Evolutionary conservation across 2,888 invertebrate species (phyloP).

Genomic region (Archips crataeganus): DNA sequence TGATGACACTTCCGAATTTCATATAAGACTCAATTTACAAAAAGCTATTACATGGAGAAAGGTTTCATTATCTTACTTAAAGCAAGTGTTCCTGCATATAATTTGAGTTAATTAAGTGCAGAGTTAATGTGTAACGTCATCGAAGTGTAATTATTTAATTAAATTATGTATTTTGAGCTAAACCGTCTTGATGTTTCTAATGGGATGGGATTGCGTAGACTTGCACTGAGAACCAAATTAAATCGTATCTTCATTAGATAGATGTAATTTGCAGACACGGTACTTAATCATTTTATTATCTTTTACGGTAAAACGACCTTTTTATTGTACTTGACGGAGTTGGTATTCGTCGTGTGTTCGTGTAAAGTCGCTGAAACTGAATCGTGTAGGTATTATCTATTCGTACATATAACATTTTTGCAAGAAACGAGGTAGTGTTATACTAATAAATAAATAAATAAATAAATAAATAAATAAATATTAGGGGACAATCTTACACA

Average conservation of each 20-base stretch:
- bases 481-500: too few species aligned
- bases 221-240: neutral
- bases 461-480: too few species aligned
- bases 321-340: too few species aligned
- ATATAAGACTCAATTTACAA: neutral
- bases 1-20: neutral
- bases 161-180: neutral
- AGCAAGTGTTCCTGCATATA: neutral
- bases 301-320: neutral
- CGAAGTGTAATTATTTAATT: conserved; percentile 1
- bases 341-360: too few species aligned
- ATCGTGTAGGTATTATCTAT: too few species aligned
- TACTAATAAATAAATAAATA: too few species aligned
- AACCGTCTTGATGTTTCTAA: neutral
- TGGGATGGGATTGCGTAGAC: neutral
- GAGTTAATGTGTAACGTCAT: neutral
- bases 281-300: neutral
- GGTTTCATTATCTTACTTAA: neutral
- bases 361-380: too few species aligned
- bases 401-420: too few species aligned
- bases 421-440: too few species aligned
- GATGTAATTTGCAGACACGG: neutral
- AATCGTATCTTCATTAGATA: neutral
- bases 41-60: neutral
- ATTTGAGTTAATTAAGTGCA: neutral